Conservation (phyloP, 1,140 invertebrate genomes). For the Drosophila parvula region DNA sequence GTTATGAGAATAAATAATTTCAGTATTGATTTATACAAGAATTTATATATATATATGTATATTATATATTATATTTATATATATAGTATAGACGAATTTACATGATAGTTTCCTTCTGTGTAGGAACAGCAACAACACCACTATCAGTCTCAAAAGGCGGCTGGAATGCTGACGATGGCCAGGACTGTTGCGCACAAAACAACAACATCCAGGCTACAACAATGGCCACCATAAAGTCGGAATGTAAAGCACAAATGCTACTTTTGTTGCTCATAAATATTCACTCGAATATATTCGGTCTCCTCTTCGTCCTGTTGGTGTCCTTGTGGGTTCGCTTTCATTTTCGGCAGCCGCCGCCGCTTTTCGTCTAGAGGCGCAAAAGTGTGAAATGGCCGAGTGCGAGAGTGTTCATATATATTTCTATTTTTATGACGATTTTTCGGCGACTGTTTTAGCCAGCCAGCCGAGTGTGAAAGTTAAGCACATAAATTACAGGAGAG, state of each 20-base stretch:
- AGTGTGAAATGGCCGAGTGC: conserved; percentile 70
- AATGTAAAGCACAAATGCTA: conserved; percentile 79
- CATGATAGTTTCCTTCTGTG: background rate
- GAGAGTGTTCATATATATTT: conserved; percentile 26
- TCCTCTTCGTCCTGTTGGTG: conserved; percentile 15
- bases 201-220: conserved; percentile 23
- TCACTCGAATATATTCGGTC: conserved; percentile 72
- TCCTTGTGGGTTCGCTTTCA: conserved; percentile 63
- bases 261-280: conserved; percentile 80
- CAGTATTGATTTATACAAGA: too few species aligned
- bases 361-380: conserved; percentile 69
- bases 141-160: conserved; percentile 28
- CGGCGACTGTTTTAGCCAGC: conserved; percentile 52
- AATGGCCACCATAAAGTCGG: conserved; percentile 49
- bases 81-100: too few species aligned
- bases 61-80: too few species aligned
- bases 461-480: conserved; percentile 74
- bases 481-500: conserved; percentile 72
- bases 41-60: too few species aligned
- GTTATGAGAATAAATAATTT: too few species aligned
- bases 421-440: conserved; percentile 77
- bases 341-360: conserved; percentile 46
- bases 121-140: background rate
- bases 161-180: conserved; percentile 54
- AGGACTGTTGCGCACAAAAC: conserved; percentile 63